Evolutionary conservation across 2,888 invertebrate species (phyloP), one percentile per base, ranked within the genome.

Genomic region (Kuschelorhynchus macadamiae): DNA sequence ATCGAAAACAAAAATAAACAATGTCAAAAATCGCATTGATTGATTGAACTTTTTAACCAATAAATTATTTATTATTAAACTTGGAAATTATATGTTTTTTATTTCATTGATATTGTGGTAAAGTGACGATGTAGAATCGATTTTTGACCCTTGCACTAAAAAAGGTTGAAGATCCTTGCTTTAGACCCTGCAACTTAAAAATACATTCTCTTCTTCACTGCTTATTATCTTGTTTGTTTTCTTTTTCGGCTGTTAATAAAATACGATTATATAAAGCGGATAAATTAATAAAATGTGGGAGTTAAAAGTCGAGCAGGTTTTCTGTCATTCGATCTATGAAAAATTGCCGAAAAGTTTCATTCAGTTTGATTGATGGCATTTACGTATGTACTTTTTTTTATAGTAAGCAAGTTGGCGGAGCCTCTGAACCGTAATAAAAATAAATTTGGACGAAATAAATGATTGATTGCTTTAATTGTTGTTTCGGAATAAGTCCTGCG

Each of bases 381-480:
- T 62, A 42, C 39, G 55, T 64, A 64, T 64, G 64, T 64, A 57
- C 30, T 49, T 64, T 56, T 64, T 55, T 64, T 47, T 42, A 64
- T 50, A 44, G 57, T 20, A 57, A 20, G 62, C 36, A 64, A 57
- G 49, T 64, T 64, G 49, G 64, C 60, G 65, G 65, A 49, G 65
- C 50, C 52, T 57, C 30, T 17, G 52, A 56, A 42, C 59, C 65
- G 44, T 65, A 65, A 65, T 65, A 65, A 65, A 64, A 64, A 56
- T 57, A 64, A 57, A 64, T 57, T 57, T 60, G 49, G 49, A 49
- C 36, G 64, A 64, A 64, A 64, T 50, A 49, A 49, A 49, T 64
- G 64, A 64, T 65, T 65, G 65, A 65, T 65, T 36, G 59, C 46
- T 59, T 49, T 65, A 59, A 65, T 65, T 65, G 64, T 64, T 57